phyloP scores from a whole-genome alignment of 2,888 invertebrate genomes.

The Celastrina argiolus region DNA sequence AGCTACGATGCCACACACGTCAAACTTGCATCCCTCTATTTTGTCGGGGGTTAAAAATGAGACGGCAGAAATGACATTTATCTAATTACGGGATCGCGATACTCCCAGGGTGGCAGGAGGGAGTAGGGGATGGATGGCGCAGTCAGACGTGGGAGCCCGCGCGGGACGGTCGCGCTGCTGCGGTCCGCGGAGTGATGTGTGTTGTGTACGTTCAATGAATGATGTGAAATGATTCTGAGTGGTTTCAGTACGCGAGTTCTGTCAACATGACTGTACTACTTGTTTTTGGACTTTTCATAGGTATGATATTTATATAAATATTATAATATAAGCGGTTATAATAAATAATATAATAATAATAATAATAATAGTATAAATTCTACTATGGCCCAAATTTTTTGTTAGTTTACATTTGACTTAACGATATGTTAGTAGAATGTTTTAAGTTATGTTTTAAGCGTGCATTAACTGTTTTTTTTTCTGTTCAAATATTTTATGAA shows the following conservation, averaged over 20 bases:
- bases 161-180: slow-evolving; percentile 34
- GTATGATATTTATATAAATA: slow-evolving; percentile 39
- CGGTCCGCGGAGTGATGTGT: slow-evolving; percentile 23
- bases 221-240: slow-evolving; percentile 44
- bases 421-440: no score
- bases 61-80: slow-evolving; percentile 74
- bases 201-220: slow-evolving; percentile 30
- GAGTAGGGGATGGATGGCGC: slow-evolving; percentile 48
- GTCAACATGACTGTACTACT: slow-evolving; percentile 49
- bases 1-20: no score
- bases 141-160: slow-evolving; percentile 46
- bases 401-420: no score
- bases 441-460: no score
- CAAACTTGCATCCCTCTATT: no score
- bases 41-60: no score
- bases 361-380: not conserved
- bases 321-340: not conserved
- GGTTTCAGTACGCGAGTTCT: slow-evolving; percentile 29
- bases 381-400: no score
- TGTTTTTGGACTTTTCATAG: slow-evolving; percentile 51
- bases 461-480: no score
- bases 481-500: no score
- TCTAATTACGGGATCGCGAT: slow-evolving; percentile 75
- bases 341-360: no score
- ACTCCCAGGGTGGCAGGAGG: slow-evolving; percentile 48